Evolutionary conservation across 2,888 invertebrate genomes (phyloP).

Genomic region (Caenorhabditis auriculariae): DNA sequence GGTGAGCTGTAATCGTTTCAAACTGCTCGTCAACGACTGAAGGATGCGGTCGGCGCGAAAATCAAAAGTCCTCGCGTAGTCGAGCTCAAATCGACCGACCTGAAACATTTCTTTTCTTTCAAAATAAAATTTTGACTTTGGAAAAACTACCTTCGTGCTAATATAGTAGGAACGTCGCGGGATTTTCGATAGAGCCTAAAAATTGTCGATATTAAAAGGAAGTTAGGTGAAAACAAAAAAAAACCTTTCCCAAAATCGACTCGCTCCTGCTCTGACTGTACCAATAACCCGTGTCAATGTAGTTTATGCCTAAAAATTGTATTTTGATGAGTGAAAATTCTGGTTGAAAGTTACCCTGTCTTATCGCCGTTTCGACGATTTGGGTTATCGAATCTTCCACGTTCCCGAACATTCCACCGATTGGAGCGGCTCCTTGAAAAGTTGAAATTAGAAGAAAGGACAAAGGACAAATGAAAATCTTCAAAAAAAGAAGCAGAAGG

Average conservation of each 20-base stretch:
- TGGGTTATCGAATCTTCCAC: constrained; percentile 71
- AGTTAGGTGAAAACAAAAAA: not conserved
- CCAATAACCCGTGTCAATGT: constrained; percentile 88
- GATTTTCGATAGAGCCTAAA: constrained; percentile 74
- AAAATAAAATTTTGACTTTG: not conserved
- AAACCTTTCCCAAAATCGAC: constrained; percentile 76
- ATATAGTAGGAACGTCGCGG: constrained; percentile 83
- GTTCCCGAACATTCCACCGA: constrained; percentile 56
- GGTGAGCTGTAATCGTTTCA: constrained; percentile 75
- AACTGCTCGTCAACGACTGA: constrained; percentile 77
- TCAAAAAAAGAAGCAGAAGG: not conserved
- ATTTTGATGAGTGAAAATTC: not conserved
- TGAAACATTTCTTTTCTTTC: not conserved
- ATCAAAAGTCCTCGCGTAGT: constrained; percentile 79
- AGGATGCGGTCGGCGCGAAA: constrained; percentile 78
- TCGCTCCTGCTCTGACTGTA: constrained; percentile 88
- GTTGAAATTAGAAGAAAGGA: no score
- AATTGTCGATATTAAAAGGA: not conserved
- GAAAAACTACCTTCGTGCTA: constrained; percentile 76
- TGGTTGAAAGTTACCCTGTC: constrained; percentile 69
- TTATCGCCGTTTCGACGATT: constrained; percentile 75
- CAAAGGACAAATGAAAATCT: constrained; percentile 1
- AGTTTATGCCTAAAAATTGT: constrained; percentile 72
- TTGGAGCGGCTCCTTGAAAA: constrained; percentile 45
- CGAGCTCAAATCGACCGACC: constrained; percentile 76